Base-by-base conservation (phyloP, 2,888 invertebrate genomes). In the Epinotia demarniana region DNA sequence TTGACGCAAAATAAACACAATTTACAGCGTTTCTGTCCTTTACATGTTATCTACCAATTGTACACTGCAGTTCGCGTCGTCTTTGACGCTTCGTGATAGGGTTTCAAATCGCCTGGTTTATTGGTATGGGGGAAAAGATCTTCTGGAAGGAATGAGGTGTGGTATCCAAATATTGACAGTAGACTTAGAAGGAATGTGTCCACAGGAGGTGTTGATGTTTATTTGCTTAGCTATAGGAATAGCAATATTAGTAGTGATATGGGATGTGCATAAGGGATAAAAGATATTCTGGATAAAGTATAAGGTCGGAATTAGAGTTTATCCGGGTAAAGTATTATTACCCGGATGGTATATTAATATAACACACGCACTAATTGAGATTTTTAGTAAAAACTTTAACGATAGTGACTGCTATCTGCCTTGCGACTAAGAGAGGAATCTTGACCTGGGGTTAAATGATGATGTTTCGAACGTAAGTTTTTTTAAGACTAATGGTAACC, bases 141-240 rank as follows among this genome's bases (percentile, higher is more conserved):
- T 74, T 69, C 72, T 72, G 62, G 55, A 75, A 75, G 70, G 75
- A 75, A 75, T 72, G 75, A 72, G 75, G 75, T 75, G 75, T 72
- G 27, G 71, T 75, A 62, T 61, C 71, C 75, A 27, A 75, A 75
- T 75, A 75, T 75, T 75, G 75, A 75, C 75, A 75, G 72, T 67
- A 43, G 75, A 75, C 75, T 75, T 75, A 74, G 58, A 58, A 55
- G 73, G 67, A 75, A 75, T 75, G 75, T 75, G 71, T 75, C 75
- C 46, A 67, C 67, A 49, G 46, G 57, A 77, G 74, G 74, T 74
- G 77, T 74, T 39, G 71, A 19, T 77, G 72, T 75, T 75, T 78
- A 72, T 78, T 78, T 78, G 74, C 57, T 16, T 16, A 72, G 76
- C 76, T 63, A 78, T 78, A 78, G 78, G 72, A 76, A 76, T 72